Base-by-base conservation (phyloP, 2,797 vertebrate genomes). In the Pangasius macronema region DNA sequence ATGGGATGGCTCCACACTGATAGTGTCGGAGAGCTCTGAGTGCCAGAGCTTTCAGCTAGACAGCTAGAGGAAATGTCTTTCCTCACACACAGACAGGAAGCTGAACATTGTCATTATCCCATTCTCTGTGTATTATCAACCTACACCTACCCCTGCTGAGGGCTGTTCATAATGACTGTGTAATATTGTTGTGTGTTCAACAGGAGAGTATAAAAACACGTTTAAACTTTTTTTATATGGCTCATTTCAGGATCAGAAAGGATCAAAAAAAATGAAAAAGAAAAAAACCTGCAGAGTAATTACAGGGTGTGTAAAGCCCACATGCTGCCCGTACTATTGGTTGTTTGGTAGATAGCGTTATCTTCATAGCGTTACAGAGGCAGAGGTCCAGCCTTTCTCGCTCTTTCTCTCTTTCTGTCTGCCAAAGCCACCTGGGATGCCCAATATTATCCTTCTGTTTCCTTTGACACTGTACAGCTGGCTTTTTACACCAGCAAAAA, bases 11-110 rank as follows among this genome's bases (percentile, higher is more conserved):
- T 87, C 57, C 70, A 80, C 68, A 65, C 88, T 85, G 42, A 83
- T 83, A 73, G 76, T 85, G 87, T 89, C 87, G 67, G 33, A 16
- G 65, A 76, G 33, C 83, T 85, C 49, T 68, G 51, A 70, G 87
- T 87, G 86, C 88, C 75, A 42, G 79, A 51, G 77, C 77, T 85
- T 89, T 83, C 87, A 75, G 42, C 67, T 30, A 59, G 73, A 88
- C 73, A 85, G 68, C 57, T 13, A 84, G 85, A 89, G 90, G 90
- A 90, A 91, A 88, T 89, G 88, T 88, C 89, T 91, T 84, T 90
- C 86, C 70, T 67, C 70, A 86, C 55, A 83, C 57, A 86, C 87
- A 91, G 57, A 89, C 88, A 65, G 93, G 91, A 90, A 84, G 75
- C 73, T 75, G 42, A 85, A 87, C 55, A 51, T 59, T 86, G 61